Evolutionary conservation across 2,888 invertebrate species (phyloP), one percentile per base, ranked within the genome.

Genomic region (Cecidostiba fungosa): DNA sequence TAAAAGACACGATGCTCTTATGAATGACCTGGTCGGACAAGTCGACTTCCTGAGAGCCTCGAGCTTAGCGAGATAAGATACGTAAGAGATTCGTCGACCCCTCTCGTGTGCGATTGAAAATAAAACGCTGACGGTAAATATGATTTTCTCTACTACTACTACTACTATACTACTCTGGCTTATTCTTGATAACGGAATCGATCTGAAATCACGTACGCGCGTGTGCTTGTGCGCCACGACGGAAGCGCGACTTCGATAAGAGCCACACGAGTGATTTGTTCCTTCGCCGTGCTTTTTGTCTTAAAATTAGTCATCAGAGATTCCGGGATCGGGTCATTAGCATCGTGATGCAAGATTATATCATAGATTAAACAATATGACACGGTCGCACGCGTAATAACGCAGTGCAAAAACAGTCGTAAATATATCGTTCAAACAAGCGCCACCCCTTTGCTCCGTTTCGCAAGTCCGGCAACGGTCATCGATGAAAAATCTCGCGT

Each of bases 1-100:
- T n/a, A n/a, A n/a, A n/a, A n/a, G n/a, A n/a, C n/a, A 36, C n/a
- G 32, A 36, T 26, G 59, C 26, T 59, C 62, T 79, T 80, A 76
- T 84, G 69, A 80, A 84, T 84, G 76, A 66, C 70, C 74, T 70
- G 79, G 66, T 84, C 69, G 66, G 36, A 39, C 54, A n/a, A 84
- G 54, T 78, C 26, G 36, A 80, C 72, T 73, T 80, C 79, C 50
- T 66, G 36, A 66, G 54, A 50, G 79, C 19, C 79, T n/a, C 39
- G 39, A n/a, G 81, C 73, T 81, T 73, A 81, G 81, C 66, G 26
- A 26, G 66, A 66, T 66, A 66, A 66, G 66, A 66, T 66, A 66
- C 3, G 29, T 29, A 77, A 62, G 23, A 50, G 36, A 32, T 16
- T 2, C 79, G 79, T 70, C n/a, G n/a, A n/a, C n/a, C n/a, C 79